Percentiles rank a stretch among this genome's conserved stretches.
Conservation (phyloP, 35 echinoderm and acorn worm species). For the Acanthaster planci region DNA sequence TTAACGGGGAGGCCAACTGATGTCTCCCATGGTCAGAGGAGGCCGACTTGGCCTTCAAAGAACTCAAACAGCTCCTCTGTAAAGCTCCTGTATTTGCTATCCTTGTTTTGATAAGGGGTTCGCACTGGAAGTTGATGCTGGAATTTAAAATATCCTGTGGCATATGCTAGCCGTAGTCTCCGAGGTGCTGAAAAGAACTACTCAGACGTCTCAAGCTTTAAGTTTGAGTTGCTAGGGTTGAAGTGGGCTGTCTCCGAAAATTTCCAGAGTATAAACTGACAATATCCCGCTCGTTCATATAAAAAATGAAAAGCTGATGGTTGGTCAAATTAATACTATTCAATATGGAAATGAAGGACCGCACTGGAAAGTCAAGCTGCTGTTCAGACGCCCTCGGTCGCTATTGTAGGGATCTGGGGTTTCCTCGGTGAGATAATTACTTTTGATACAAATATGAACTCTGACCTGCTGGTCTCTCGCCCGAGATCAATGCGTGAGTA, state of each 20-base stretch:
- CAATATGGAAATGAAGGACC: constrained; percentile 60
- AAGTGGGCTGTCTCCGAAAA: too few species aligned
- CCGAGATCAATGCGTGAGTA: too few species aligned
- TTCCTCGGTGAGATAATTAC: too few species aligned
- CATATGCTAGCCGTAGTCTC: constrained; percentile 36
- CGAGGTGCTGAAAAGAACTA: constrained; percentile 46
- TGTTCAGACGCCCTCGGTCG: constrained; percentile 67
- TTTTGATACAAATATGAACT: too few species aligned
- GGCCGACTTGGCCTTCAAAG: constrained; percentile 10
- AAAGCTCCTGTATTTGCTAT: constrained; percentile 41
- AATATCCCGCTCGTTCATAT: constrained; percentile 76
- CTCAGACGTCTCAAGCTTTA: constrained; percentile 38
- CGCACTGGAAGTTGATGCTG: constrained; percentile 52
- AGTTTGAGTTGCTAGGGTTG: constrained; percentile 37
- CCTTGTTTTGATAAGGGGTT: constrained; percentile 38
- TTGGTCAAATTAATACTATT: constrained; percentile 57
- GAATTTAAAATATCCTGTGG: constrained; percentile 8
- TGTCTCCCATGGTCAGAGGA: constrained; percentile 39
- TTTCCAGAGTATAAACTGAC: neutral
- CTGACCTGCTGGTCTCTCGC: too few species aligned
- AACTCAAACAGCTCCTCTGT: constrained; percentile 15
- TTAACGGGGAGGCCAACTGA: neutral
- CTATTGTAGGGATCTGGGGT: too few species aligned
- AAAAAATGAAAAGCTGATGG: constrained; percentile 69
- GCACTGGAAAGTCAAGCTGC: constrained; percentile 37